Percentiles rank a stretch among this genome's conserved stretches.
phyloP scores from a whole-genome alignment of 2,888 invertebrate species.

The Pseudococcus jackbeardsleyi region DNA sequence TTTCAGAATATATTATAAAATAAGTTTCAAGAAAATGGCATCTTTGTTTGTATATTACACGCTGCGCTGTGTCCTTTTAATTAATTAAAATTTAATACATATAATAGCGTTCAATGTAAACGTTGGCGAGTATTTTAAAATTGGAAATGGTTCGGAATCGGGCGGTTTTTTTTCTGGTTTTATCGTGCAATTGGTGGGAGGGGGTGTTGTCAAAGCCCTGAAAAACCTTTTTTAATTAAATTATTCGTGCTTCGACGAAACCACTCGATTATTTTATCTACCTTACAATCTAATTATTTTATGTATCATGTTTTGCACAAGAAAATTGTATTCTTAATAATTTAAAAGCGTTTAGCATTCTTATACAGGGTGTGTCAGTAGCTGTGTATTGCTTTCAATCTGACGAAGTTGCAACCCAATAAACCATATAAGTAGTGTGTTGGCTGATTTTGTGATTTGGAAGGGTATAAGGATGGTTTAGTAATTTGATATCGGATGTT shows the following conservation, averaged over 20 bases:
- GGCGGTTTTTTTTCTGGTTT: constrained; percentile 30
- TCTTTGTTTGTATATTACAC: constrained; percentile 33
- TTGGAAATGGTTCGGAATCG: constrained; percentile 32
- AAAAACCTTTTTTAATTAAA: constrained; percentile 55
- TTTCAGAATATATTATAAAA: background rate
- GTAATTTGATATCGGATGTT: background rate
- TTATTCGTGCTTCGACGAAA: constrained; percentile 43
- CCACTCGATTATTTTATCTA: constrained; percentile 32
- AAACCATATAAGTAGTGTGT: background rate
- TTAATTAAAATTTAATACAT: constrained; percentile 52
- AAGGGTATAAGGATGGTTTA: background rate
- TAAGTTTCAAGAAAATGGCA: background rate
- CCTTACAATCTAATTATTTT: constrained; percentile 37
- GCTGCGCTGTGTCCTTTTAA: background rate
- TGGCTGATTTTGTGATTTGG: background rate
- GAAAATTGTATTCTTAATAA: constrained; percentile 1
- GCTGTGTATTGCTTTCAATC: background rate
- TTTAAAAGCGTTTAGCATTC: constrained; percentile 24
- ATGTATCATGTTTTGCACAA: constrained; percentile 6
- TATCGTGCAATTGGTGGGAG: background rate
- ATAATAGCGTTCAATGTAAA: constrained; percentile 53
- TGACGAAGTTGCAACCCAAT: background rate
- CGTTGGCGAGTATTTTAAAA: constrained; percentile 24
- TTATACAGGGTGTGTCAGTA: background rate
- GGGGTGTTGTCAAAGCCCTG: constrained; percentile 26